These are phyloP conservation scores for Oplegnathus fasciatus DNA, from an alignment of 2,113 vertebrate species.

Conservation along the genomic window DNA sequence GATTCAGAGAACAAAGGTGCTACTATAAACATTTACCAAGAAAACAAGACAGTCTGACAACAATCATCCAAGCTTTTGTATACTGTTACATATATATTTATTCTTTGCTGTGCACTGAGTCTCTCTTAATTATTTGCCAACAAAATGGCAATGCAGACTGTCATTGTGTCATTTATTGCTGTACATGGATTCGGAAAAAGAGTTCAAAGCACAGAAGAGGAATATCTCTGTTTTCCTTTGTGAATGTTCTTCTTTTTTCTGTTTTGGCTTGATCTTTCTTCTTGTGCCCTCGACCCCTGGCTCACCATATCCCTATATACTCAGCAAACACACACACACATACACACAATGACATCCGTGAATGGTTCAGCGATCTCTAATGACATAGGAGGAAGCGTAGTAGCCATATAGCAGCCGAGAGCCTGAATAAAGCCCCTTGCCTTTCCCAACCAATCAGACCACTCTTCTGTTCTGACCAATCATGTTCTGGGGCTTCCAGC, in stretches of 20 bases:
- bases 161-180: neutral
- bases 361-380: slow-evolving; percentile 31
- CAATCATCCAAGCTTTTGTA: slow-evolving; percentile 12
- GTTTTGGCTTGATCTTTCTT: neutral
- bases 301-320: neutral
- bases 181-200: neutral
- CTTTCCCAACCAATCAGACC: slow-evolving; percentile 46
- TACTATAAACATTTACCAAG: slow-evolving; percentile 17
- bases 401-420: slow-evolving; percentile 41
- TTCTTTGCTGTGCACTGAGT: neutral
- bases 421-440: slow-evolving; percentile 40
- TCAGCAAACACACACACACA: neutral
- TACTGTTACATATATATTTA: slow-evolving; percentile 15
- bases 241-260: neutral
- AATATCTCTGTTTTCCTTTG: neutral
- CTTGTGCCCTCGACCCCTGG: neutral
- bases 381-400: slow-evolving; percentile 37
- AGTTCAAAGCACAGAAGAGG: neutral
- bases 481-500: slow-evolving; percentile 12
- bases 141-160: neutral
- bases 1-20: slow-evolving; percentile 20
- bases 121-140: neutral
- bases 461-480: slow-evolving; percentile 35
- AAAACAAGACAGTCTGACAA: neutral
- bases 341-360: slow-evolving; percentile 15